Percentiles rank a stretch among this genome's conserved stretches.
These are phyloP conservation scores for Xestia c-nigrum DNA, from an alignment of 2,888 invertebrate species.

Conservation along the genomic window DNA sequence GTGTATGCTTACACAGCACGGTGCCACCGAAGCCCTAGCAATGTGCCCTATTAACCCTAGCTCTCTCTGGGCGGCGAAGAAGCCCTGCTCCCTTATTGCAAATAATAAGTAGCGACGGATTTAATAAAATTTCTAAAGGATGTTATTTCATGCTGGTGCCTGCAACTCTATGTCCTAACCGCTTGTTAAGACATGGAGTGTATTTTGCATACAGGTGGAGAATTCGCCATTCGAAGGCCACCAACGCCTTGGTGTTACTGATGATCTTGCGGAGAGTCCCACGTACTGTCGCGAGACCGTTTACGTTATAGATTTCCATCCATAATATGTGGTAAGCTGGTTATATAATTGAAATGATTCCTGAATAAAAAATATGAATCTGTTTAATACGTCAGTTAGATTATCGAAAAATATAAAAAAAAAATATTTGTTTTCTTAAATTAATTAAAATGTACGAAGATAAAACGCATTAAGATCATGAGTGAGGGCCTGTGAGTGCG, in stretches of 20 bases:
- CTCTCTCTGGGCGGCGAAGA: not conserved
- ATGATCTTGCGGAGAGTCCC: not conserved
- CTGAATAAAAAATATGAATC: too few species aligned
- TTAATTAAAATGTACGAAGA: too few species aligned
- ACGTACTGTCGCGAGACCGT: not conserved
- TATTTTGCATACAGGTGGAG: not conserved
- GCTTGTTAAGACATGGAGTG: too few species aligned
- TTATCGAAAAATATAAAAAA: too few species aligned
- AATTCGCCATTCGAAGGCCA: not conserved
- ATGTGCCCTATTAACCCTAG: not conserved
- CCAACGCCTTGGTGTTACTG: not conserved
- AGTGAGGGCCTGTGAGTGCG: too few species aligned
- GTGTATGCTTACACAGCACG: too few species aligned
- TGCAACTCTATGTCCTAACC: not conserved
- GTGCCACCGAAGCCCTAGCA: slow-evolving; percentile 33
- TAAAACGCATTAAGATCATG: too few species aligned
- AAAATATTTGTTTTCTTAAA: too few species aligned
- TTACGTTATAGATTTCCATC: not conserved
- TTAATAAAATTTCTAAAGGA: not conserved
- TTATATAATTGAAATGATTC: too few species aligned
- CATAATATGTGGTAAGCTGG: not conserved
- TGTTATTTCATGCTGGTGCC: not conserved
- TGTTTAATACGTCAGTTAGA: too few species aligned
- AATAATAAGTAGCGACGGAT: too few species aligned
- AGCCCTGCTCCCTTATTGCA: slow-evolving; percentile 5